Evolutionary conservation across 2,797 vertebrate species (phyloP).

Genomic region (Gephyroberyx darwinii): DNA sequence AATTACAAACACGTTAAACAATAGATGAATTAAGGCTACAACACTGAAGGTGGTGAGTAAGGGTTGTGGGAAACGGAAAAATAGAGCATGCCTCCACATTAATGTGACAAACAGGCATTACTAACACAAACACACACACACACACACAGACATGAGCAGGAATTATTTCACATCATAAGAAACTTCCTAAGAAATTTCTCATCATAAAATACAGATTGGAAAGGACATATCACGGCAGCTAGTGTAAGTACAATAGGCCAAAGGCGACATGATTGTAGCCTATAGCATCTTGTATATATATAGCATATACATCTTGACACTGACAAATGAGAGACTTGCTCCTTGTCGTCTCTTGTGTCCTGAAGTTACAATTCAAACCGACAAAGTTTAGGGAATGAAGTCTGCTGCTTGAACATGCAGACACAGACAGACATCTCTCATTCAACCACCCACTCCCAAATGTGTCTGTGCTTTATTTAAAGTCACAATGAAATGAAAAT

Average conservation of each 20-base stretch:
- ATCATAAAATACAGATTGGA: conserved; percentile 35
- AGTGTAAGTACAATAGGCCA: conserved; percentile 51
- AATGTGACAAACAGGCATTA: conserved; percentile 40
- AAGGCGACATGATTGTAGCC: conserved; percentile 21
- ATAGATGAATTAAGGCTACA: conserved; percentile 60
- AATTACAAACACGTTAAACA: conserved; percentile 68
- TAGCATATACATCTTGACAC: conserved; percentile 3
- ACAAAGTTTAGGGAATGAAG: not conserved
- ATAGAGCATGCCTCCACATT: conserved; percentile 24
- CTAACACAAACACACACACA: conserved; percentile 13
- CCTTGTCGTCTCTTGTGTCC: not conserved
- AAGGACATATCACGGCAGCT: conserved; percentile 15
- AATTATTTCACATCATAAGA: conserved; percentile 43
- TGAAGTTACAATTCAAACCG: no score
- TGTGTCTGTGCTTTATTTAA: not conserved
- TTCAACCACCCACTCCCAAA: conserved; percentile 1
- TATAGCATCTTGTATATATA: not conserved
- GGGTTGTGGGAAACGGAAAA: conserved; percentile 63
- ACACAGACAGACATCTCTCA: not conserved
- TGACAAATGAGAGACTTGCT: not conserved
- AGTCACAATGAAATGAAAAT: no score
- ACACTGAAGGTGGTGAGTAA: conserved; percentile 32
- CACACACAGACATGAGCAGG: not conserved
- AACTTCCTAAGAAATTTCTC: conserved; percentile 35
- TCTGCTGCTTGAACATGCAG: not conserved